These are phyloP conservation scores for Scaptomyza parva DNA, from an alignment of 2,888 invertebrate species.

Conservation along the genomic window DNA sequence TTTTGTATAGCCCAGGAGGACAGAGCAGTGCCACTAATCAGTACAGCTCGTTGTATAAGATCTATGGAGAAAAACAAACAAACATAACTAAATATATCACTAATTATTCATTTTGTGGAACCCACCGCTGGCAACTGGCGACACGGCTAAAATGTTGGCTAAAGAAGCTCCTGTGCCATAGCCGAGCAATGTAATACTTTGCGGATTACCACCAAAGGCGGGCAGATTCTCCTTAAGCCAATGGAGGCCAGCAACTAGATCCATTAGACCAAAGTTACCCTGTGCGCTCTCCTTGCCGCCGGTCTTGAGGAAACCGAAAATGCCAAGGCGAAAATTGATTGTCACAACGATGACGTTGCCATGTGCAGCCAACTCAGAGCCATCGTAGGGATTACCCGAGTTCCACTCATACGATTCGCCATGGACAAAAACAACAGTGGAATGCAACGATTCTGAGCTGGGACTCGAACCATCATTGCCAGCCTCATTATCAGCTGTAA, in stretches of 20 bases:
- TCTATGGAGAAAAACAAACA: conserved; percentile 86
- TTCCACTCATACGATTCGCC: conserved; percentile 99
- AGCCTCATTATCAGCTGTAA: conserved; percentile 25
- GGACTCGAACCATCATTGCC: conserved; percentile 15
- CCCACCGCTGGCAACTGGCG: conserved; percentile 96
- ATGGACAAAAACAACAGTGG: conserved; percentile 95
- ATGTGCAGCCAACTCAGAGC: conserved; percentile 96
- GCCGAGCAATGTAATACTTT: conserved; percentile 96
- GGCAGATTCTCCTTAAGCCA: conserved; percentile 98
- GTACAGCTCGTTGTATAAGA: conserved; percentile 93
- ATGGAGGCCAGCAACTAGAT: conserved; percentile 96
- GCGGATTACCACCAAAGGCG: conserved; percentile 97
- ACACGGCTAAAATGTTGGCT: conserved; percentile 97
- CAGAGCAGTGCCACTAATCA: conserved; percentile 95
- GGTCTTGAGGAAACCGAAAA: conserved; percentile 95
- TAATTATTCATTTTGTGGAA: background rate
- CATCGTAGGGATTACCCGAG: conserved; percentile 98
- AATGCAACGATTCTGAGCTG: conserved; percentile 84
- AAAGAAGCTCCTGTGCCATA: conserved; percentile 98
- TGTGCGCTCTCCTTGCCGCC: conserved; percentile 95
- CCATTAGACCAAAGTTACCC: conserved; percentile 96
- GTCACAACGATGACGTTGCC: conserved; percentile 95
- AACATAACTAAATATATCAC: background rate
- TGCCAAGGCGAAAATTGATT: conserved; percentile 95
- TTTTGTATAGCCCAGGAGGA: conserved; percentile 96